Base-by-base conservation (phyloP, 2,797 vertebrate species). In the Etheostoma nigrum region DNA sequence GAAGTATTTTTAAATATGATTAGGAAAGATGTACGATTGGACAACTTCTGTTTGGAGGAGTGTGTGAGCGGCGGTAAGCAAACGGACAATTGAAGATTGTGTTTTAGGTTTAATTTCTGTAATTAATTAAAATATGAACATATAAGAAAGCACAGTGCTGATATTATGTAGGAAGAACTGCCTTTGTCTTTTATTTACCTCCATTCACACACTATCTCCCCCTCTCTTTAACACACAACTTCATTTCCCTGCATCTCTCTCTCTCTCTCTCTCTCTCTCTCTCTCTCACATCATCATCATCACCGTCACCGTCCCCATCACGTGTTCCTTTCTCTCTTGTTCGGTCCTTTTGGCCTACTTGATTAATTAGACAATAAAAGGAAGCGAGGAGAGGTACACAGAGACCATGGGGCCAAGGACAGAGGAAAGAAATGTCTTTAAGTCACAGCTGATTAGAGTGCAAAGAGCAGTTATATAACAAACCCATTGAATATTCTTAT, bases 341-440 rank as follows among this genome's bases (percentile, higher is more conserved):
- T 79, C 58, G 63, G 75, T 75, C 79, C 66, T 78, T 83, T 68
- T 87, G 86, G 69, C 90, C 87, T 87, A 88, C 86, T 90, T 88
- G 85, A 88, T 85, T 93, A 91, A 91, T 89, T 87, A 81, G 83
- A 88, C 90, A 84, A 72, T 65, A 81, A 61, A 80, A 70, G 72
- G 74, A 78, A 72, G 80, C 40, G 78, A 76, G 71, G 61, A 81
- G 68, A 75, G 60, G 61, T 69, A 45, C 70, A 45, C 55, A 72
- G 81, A 72, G 63, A 79, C 27, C 69, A 12, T 9, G 57, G 47
- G 76, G 74, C 72, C 79, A 76, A 87, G 68, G 82, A 82, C 84
- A 54, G 52, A 45, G 77, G 64, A 81, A 19, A 71, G 64, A 53
- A 63, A 67, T 68, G 5, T 14, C 49, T 67, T 33, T 7, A 87